Percentiles rank a stretch among this genome's conserved stretches.
Conservation (phyloP, 2,113 vertebrate species). For the Marcusenius ussheri region DNA sequence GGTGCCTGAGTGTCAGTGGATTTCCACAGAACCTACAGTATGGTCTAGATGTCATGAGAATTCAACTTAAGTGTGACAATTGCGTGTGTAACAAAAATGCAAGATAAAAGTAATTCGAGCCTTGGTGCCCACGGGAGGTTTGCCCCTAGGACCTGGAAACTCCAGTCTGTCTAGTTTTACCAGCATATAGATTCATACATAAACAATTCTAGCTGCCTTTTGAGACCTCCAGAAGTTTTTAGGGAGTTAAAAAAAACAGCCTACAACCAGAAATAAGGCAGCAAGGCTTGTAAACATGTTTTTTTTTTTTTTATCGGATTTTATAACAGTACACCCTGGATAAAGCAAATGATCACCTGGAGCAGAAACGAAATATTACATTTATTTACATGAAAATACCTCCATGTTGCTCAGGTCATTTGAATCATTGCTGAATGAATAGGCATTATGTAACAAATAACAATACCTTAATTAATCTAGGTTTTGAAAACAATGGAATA, state of each 20-base stretch:
- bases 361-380: not conserved
- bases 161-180: not conserved
- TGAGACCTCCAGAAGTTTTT: not conserved
- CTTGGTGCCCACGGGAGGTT: not conserved
- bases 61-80: not conserved
- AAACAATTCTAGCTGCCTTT: not conserved
- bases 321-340: not conserved
- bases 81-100: not conserved
- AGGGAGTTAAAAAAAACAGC: not conserved
- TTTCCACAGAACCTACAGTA: not conserved
- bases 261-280: not conserved
- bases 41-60: not conserved
- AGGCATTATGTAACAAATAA: not conserved
- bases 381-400: not conserved
- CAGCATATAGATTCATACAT: not conserved
- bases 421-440: not conserved
- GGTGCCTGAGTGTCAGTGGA: not conserved
- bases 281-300: not conserved
- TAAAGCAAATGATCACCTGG: not conserved
- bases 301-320: not conserved
- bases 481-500: not conserved
- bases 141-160: not conserved
- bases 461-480: not conserved
- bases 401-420: not conserved
- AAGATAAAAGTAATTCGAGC: not conserved